These are phyloP conservation scores for Dryas iulia DNA, from an alignment of 1,140 invertebrate genomes.

Conservation along the genomic window DNA sequence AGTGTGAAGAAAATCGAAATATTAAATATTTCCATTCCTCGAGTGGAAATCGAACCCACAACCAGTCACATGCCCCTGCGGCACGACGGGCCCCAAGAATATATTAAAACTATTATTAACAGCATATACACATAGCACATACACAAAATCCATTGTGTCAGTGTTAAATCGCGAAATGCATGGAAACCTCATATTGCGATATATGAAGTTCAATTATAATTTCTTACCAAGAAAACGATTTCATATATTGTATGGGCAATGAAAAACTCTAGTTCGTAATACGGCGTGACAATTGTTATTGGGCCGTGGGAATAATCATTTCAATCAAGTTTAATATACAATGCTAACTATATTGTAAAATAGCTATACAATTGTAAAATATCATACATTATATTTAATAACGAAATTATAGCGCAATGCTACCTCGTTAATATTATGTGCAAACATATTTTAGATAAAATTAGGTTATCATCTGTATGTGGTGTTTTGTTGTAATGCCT, in stretches of 20 bases:
- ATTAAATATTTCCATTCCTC: too few relatives aligned
- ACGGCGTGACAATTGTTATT: conserved; percentile 45
- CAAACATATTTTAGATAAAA: neutral
- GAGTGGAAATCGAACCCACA: too few relatives aligned
- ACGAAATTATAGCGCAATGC: neutral
- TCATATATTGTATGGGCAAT: conserved; percentile 14
- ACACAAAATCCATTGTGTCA: neutral
- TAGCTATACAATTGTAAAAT: neutral
- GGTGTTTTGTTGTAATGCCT: too few relatives aligned
- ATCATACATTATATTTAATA: neutral
- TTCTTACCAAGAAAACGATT: conserved; percentile 19
- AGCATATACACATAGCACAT: neutral
- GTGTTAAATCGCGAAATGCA: neutral
- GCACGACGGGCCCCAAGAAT: too few relatives aligned
- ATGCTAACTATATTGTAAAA: conserved; percentile 57
- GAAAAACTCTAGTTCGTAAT: conserved; percentile 17
- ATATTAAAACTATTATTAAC: neutral
- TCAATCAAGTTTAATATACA: conserved; percentile 47
- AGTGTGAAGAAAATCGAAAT: too few relatives aligned
- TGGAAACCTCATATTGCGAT: neutral
- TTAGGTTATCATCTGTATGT: too few relatives aligned
- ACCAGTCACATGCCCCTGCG: too few relatives aligned
- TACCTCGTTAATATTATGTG: neutral
- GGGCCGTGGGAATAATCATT: conserved; percentile 58
- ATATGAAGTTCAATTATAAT: neutral